Evolutionary conservation across 2,113 vertebrate species (phyloP), one percentile per base, ranked within the genome.

Genomic region (Antigone vipio): DNA sequence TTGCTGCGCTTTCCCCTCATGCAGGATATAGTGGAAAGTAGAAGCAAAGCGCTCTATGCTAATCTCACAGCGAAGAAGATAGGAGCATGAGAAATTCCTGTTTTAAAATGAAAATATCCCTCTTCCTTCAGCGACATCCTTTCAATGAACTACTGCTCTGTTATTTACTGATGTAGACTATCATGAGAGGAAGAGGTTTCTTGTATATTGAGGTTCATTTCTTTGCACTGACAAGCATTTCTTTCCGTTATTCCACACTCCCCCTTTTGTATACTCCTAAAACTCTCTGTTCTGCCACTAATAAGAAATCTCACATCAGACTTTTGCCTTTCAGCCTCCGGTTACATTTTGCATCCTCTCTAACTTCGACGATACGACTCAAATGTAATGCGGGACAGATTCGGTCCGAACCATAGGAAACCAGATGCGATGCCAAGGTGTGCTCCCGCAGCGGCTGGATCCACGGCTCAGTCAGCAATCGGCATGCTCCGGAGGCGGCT

Each of bases 341-440:
- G 47, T 84, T 69, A 38, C 29, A 13, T 50, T 68, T 69, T 0
- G 0, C 50, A 23, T 35, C 52, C 56, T 80, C 72, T 80, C 68
- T 2, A 10, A 18, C 83, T 86, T 86, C 67, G 69, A 5, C 4
- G 3, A 4, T 19, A 4, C 0, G 8, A 30, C 27, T 88, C 49
- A 85, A 74, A 49, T 0, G 0, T 32, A 78, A 67, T 3, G 1
- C 1, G 2, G 72, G 26, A 47, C 1, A 14, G 56, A 55, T 81
- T 78, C 1, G 2, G 47, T 35, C 35, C 3, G 1, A 68, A 60
- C 12, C 53, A 15, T 60, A 73, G 63, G 42, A 55, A 77, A 42
- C n/a, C 30, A 60, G 60, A 27, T 9, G 77, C 1, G 16, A 60
- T 34, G 20, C 2, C 64, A 44, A 30, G 75, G n/a, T 6, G 19